phyloP scores from a whole-genome alignment of 2,797 vertebrate species.

The Tarsius wallacei region DNA sequence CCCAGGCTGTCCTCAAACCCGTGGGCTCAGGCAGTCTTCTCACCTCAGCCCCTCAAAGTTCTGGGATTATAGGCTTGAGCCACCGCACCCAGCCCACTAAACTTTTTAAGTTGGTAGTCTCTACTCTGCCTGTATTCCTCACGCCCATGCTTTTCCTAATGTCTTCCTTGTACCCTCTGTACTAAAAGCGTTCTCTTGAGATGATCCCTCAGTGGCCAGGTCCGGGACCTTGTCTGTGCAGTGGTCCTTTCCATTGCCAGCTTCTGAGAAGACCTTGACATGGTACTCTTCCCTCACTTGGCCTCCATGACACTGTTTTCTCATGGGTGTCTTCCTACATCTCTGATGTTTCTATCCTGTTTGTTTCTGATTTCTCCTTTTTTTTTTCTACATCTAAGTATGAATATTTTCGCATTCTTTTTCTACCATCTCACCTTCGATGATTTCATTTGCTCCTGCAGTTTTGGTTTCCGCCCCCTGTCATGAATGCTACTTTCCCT shows the following conservation, averaged over 20 bases:
- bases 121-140: not conserved
- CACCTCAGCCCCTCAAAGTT: no score
- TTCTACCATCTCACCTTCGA: not conserved
- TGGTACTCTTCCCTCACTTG: not conserved
- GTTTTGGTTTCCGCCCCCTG: slow-evolving; percentile 28
- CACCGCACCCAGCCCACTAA: not conserved
- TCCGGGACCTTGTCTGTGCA: not conserved
- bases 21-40: no score
- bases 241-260: not conserved
- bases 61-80: no score
- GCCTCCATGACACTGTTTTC: not conserved
- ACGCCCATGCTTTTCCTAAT: not conserved
- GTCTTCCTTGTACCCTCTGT: not conserved
- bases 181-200: not conserved
- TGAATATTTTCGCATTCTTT: slow-evolving; percentile 14
- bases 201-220: not conserved
- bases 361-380: not conserved
- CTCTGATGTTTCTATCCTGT: not conserved
- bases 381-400: not conserved
- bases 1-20: no score
- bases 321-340: not conserved
- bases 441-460: not conserved
- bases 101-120: not conserved
- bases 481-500: slow-evolving; percentile 12
- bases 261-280: not conserved